These are phyloP conservation scores for Melanchra persicariae DNA, from an alignment of 2,888 invertebrate genomes.

Conservation along the genomic window DNA sequence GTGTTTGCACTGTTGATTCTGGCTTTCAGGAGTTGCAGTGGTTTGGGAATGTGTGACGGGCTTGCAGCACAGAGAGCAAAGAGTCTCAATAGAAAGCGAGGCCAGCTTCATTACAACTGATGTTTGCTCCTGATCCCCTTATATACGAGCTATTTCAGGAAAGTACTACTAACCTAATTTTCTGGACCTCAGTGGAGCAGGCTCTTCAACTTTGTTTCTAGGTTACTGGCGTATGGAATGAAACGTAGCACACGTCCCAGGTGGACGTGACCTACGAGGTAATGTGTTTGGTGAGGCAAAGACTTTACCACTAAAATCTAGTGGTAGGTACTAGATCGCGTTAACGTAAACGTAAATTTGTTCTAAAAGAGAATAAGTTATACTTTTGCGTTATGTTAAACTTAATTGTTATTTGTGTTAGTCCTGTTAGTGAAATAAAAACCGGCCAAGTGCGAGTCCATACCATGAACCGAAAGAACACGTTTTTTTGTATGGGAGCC, in stretches of 20 bases:
- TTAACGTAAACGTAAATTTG: neutral
- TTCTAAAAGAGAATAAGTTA: neutral
- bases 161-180: neutral
- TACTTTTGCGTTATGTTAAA: no score
- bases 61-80: neutral
- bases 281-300: neutral
- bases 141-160: neutral
- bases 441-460: no score
- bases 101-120: neutral
- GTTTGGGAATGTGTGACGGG: no score
- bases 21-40: no score
- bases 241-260: conserved; percentile 16
- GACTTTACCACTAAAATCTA: no score
- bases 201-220: neutral
- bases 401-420: no score
- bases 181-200: neutral
- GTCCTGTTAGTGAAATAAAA: no score
- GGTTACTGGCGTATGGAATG: conserved; percentile 7
- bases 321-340: neutral
- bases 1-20: no score
- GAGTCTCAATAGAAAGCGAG: neutral
- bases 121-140: neutral
- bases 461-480: no score
- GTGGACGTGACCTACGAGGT: conserved; percentile 3
- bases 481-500: no score